phyloP scores from a whole-genome alignment of 2,113 vertebrate genomes.

The Protomyctophum bolini region DNA sequence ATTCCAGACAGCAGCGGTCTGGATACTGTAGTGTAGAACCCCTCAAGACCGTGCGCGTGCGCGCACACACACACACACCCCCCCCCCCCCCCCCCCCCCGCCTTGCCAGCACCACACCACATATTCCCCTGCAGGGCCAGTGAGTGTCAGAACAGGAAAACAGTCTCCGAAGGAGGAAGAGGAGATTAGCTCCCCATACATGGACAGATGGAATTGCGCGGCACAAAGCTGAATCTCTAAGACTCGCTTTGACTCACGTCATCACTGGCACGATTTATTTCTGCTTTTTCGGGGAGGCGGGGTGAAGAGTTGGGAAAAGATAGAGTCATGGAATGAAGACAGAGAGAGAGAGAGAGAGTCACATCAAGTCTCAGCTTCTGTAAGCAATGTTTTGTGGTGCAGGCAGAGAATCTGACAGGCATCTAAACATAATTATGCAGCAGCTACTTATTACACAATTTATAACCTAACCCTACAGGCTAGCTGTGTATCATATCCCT shows the following conservation, averaged over 20 bases:
- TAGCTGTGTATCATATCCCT: no score
- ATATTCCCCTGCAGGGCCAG: constrained; percentile 1
- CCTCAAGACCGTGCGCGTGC: no score
- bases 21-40: no score
- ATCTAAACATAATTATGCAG: no score
- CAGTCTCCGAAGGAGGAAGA: constrained; percentile 11
- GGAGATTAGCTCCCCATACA: constrained; percentile 9
- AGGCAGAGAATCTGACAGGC: no score
- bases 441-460: no score
- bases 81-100: no score
- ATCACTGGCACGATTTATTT: constrained; percentile 19
- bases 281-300: not conserved
- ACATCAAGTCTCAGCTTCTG: no score
- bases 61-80: constrained; percentile 17
- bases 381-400: no score
- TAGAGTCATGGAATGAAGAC: not conserved
- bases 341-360: not conserved
- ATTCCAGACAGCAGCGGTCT: no score
- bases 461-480: no score
- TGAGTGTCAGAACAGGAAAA: constrained; percentile 6
- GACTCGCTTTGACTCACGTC: constrained; percentile 32
- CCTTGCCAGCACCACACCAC: not conserved
- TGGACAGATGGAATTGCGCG: constrained; percentile 27
- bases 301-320: not conserved
- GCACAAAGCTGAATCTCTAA: not conserved